phyloP scores from a whole-genome alignment of 2,888 invertebrate genomes.

The Eulithis prunata region DNA sequence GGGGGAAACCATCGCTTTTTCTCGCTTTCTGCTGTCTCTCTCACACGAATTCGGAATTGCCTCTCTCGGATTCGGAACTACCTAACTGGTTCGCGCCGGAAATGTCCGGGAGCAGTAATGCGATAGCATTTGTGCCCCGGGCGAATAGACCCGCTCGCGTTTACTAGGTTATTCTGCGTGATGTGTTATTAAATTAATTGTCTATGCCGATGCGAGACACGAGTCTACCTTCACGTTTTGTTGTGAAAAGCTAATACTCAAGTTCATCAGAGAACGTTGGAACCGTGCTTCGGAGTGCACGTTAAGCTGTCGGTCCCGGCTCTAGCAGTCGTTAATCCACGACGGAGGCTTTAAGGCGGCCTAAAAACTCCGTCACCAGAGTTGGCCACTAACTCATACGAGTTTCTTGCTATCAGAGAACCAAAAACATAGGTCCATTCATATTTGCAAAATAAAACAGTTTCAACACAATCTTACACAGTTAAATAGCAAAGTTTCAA shows the following conservation, averaged over 20 bases:
- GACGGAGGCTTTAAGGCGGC: too few species aligned
- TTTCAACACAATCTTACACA: too few species aligned
- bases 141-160: constrained; percentile 9
- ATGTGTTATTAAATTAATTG: constrained; percentile 17
- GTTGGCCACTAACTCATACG: too few species aligned
- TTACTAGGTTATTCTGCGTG: constrained; percentile 26
- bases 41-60: constrained; percentile 32
- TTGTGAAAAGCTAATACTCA: too few species aligned
- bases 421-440: too few species aligned
- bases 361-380: too few species aligned
- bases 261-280: too few species aligned
- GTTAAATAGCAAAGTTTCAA: background rate
- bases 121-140: constrained; percentile 26
- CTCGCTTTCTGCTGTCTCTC: constrained; percentile 12
- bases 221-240: background rate
- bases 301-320: too few species aligned
- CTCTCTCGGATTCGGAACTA: constrained; percentile 28
- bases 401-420: too few species aligned
- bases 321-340: too few species aligned
- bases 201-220: background rate
- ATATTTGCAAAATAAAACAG: too few species aligned
- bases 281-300: too few species aligned
- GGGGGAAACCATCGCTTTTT: constrained; percentile 16
- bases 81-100: constrained; percentile 30
- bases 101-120: constrained; percentile 34